Evolutionary conservation across 2,113 vertebrate species (phyloP).

Genomic region (Cyphomyrus discorhynchus): DNA sequence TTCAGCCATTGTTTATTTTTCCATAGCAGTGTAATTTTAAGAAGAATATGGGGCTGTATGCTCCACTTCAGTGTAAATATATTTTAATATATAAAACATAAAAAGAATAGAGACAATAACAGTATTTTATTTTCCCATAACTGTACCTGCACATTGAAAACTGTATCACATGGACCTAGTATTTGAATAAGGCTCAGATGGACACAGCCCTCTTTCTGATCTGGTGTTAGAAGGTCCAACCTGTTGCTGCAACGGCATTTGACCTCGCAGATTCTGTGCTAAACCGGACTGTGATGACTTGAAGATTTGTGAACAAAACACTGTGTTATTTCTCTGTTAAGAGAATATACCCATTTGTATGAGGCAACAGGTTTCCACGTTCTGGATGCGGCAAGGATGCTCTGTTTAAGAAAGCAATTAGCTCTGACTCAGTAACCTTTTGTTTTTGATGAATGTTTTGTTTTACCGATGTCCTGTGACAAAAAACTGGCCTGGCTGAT

Average conservation of each 20-base stretch:
- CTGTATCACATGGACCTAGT: constrained; percentile 34
- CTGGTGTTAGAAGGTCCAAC: background rate
- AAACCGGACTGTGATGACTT: constrained; percentile 27
- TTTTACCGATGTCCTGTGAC: constrained; percentile 15
- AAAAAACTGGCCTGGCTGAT: background rate
- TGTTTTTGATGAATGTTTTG: background rate
- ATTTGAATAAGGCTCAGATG: constrained; percentile 24
- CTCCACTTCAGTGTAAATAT: constrained; percentile 54
- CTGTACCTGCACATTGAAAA: constrained; percentile 41
- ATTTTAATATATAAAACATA: constrained; percentile 38
- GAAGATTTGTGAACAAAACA: constrained; percentile 17
- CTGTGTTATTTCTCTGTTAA: constrained; percentile 30
- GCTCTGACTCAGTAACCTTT: background rate
- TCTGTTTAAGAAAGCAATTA: background rate
- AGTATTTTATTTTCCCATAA: constrained; percentile 38
- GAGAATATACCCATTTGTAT: constrained; percentile 29
- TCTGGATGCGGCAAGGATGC: background rate
- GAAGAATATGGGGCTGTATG: constrained; percentile 9
- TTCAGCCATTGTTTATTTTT: constrained; percentile 33
- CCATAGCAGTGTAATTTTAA: background rate
- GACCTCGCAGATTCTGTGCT: constrained; percentile 24
- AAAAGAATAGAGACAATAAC: constrained; percentile 36
- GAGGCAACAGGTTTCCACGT: constrained; percentile 23
- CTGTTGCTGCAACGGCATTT: background rate
- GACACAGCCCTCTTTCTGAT: constrained; percentile 21